A percentile compares a stretch with the other conserved stretches of the same genome.
These are phyloP conservation scores for Nebria ingens DNA, from an alignment of 1,140 invertebrate genomes.

Conservation along the genomic window DNA sequence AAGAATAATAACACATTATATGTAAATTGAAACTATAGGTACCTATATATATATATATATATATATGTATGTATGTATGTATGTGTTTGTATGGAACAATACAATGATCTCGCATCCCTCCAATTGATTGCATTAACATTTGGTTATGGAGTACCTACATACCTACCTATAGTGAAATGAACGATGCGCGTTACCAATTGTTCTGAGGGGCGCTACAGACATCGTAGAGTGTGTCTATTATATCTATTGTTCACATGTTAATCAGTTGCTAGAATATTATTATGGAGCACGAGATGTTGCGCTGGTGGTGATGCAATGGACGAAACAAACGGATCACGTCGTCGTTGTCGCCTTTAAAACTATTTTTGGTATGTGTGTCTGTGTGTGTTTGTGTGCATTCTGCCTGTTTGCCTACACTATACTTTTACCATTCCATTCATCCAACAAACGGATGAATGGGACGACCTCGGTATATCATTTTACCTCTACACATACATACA, in stretches of 20 bases:
- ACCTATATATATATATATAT: background rate
- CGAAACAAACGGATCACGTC: background rate
- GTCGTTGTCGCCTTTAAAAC: background rate
- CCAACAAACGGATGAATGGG: too few species aligned
- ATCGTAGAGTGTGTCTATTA: background rate
- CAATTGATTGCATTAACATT: slow-evolving; percentile 9
- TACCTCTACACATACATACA: too few species aligned
- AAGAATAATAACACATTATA: slow-evolving; percentile 36
- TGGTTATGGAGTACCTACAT: background rate
- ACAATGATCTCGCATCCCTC: background rate
- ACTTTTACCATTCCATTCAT: too few species aligned
- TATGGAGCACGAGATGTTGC: too few species aligned
- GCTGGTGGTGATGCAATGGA: background rate
- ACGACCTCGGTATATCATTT: too few species aligned
- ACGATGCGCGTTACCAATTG: too few species aligned
- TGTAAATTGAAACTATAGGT: slow-evolving; percentile 31
- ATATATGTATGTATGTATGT: background rate
- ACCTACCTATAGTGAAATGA: too few species aligned
- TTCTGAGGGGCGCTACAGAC: background rate
- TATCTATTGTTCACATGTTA: background rate
- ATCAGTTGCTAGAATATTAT: too few species aligned
- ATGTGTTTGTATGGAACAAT: background rate
- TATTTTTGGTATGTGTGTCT: too few species aligned
- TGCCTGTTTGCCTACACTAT: too few species aligned
- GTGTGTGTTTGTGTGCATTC: too few species aligned